Conservation (phyloP, 1,140 invertebrate species). For the Aleiodes sp. region DNA sequence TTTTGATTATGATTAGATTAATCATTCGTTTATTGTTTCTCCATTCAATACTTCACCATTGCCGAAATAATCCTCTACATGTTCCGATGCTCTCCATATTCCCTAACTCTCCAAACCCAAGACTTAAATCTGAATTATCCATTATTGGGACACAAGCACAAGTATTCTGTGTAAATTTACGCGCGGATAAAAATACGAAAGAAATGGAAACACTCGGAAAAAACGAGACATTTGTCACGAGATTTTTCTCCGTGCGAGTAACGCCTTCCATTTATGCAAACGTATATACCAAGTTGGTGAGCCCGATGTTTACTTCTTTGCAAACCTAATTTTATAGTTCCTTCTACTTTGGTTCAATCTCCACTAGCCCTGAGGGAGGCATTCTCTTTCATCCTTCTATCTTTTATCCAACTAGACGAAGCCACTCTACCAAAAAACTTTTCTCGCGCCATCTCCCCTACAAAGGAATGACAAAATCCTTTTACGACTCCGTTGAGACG, state of each 20-base stretch:
- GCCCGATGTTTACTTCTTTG: conserved; percentile 63
- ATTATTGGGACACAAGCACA: neutral
- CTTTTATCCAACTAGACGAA: conserved; percentile 10
- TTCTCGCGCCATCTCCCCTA: conserved; percentile 4
- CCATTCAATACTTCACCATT: no score
- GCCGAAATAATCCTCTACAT: no score
- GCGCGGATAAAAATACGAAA: neutral
- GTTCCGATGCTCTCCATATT: no score
- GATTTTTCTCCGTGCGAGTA: conserved; percentile 44
- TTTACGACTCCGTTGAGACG: conserved; percentile 45
- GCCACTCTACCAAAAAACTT: conserved; percentile 14
- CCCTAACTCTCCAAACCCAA: no score
- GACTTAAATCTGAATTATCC: conserved; percentile 9
- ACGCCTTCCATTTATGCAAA: conserved; percentile 63
- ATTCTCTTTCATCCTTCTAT: conserved; percentile 32
- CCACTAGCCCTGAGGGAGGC: conserved; percentile 31
- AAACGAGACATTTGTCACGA: conserved; percentile 55
- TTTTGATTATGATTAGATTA: no score
- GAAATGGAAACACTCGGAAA: conserved; percentile 5
- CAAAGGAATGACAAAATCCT: conserved; percentile 38
- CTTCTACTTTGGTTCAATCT: conserved; percentile 16
- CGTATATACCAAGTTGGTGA: conserved; percentile 46
- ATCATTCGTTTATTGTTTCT: no score
- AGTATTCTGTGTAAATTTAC: conserved; percentile 12
- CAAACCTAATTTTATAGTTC: conserved; percentile 54